phyloP scores from a whole-genome alignment of 2,888 invertebrate genomes.

The Macrosoma leucophasiata region DNA sequence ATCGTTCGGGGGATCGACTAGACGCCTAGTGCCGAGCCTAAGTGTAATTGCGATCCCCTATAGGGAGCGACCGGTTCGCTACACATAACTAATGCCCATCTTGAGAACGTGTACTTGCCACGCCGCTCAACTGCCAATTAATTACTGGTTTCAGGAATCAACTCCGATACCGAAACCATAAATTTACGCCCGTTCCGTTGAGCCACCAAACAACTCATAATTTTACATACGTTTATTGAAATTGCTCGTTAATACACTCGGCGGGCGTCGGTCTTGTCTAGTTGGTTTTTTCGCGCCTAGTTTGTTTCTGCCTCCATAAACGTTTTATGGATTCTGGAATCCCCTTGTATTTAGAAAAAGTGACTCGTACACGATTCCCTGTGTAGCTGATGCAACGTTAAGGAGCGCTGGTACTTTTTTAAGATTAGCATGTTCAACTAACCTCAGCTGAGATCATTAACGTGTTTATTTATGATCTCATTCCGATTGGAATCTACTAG shows the following conservation, averaged over 20 bases:
- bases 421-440: too few species aligned
- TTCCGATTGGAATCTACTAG: too few species aligned
- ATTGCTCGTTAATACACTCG: conserved; percentile 10
- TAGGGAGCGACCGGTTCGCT: conserved; percentile 53
- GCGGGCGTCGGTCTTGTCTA: conserved; percentile 8
- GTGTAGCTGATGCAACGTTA: too few species aligned
- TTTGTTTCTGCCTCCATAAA: background rate
- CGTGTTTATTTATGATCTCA: too few species aligned
- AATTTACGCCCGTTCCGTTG: conserved; percentile 29
- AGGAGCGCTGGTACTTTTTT: too few species aligned
- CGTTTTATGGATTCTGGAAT: background rate
- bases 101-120: conserved; percentile 40
- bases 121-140: conserved; percentile 54
- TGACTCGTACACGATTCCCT: too few species aligned
- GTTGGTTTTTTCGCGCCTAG: too few species aligned
- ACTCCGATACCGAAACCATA: conserved; percentile 45
- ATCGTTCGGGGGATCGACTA: conserved; percentile 44
- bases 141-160: conserved; percentile 41
- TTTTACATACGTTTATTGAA: conserved; percentile 11
- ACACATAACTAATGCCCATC: conserved; percentile 55
- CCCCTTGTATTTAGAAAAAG: too few species aligned
- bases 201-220: conserved; percentile 13
- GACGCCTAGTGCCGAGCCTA: conserved; percentile 30
- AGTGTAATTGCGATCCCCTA: conserved; percentile 58
- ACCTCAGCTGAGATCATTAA: too few species aligned